A percentile compares a stretch with the other conserved stretches of the same genome.
phyloP scores from a whole-genome alignment of 2,888 invertebrate species.

The Limnephilus auricula region DNA sequence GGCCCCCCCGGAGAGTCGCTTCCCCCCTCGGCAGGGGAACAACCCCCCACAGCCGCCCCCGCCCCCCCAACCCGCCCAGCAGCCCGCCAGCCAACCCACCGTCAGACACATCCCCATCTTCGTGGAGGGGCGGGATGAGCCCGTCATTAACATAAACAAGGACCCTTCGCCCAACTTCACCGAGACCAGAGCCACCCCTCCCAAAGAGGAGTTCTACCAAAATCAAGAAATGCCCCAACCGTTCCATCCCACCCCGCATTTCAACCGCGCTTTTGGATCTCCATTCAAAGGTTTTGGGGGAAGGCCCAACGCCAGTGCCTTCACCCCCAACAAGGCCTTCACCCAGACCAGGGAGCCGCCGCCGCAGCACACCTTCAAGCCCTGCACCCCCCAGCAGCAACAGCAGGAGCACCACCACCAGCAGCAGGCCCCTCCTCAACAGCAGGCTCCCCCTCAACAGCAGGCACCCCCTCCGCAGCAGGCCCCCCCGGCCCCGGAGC shows the following conservation, averaged over 20 bases:
- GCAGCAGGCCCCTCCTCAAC: background rate
- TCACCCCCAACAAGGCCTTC: conserved; percentile 52
- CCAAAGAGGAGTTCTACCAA: conserved; percentile 74
- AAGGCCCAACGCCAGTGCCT: conserved; percentile 43
- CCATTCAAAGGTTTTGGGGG: conserved; percentile 71
- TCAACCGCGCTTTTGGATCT: conserved; percentile 74
- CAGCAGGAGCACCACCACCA: background rate
- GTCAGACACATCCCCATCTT: conserved; percentile 92
- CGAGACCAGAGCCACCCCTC: conserved; percentile 68
- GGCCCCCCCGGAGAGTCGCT: conserved; percentile 83
- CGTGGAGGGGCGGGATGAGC: conserved; percentile 90
- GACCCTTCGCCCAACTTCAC: conserved; percentile 72
- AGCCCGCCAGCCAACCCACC: conserved; percentile 73
- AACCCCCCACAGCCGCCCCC: conserved; percentile 68
- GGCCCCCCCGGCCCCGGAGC: conserved; percentile 73
- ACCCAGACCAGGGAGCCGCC: conserved; percentile 67
- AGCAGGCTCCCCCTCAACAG: conserved; percentile 61
- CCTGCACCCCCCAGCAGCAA: background rate
- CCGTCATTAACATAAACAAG: conserved; percentile 82
- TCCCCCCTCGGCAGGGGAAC: conserved; percentile 45
- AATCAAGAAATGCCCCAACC: conserved; percentile 71
- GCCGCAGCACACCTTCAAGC: conserved; percentile 52
- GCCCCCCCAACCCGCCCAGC: conserved; percentile 69
- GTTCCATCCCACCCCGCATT: conserved; percentile 75
- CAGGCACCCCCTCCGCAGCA: conserved; percentile 70